Base-by-base conservation (phyloP, 1,140 invertebrate species). In the Saccostrea cuccullata region DNA sequence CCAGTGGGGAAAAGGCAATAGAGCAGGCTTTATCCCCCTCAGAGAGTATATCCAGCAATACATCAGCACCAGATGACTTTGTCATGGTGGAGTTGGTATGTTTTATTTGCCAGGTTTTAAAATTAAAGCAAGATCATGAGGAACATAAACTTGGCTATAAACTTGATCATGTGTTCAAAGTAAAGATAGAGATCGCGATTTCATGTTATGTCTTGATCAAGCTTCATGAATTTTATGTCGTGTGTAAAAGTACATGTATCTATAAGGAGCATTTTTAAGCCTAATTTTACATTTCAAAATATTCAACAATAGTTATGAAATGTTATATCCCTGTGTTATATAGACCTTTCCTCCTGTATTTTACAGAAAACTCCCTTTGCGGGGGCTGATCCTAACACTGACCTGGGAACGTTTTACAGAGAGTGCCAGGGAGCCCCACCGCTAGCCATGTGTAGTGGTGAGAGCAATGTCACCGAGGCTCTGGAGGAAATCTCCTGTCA, bases 341-440 rank as follows among this genome's bases (percentile, higher is more conserved):
- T 47, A 47, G 47, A 47, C 6, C 47, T 30, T 82, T 82, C 15
- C 30, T 12, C 6, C 12, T 92, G 82, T 91, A 55, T 89, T 90
- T 93, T 93, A 67, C 91, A 96, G 95, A 96, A 96, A 94, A 96
- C 96, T 83, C 96, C 96, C 23, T 96, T 96, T 93, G 96, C 94
- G 87, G 94, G 93, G 58, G 90, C 91, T 64, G 95, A 95, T 88
- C 91, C 93, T 0, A 96, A 95, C 73, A 96, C 96, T 86, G 97
- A 98, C 94, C 95, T 98, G 86, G 97, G 97, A 60, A 96, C 96
- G 86, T 98, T 98, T 95, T 97, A 97, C 94, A 95, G 96, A 8
- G 97, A 97, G 91, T 98, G 97, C 94, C 97, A 97, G 94, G 96
- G 96, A 92, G 97, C 97, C 9, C 97, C 97, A 0, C 96, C 96